These are phyloP conservation scores for Octomys mimax DNA, from an alignment of 2,797 vertebrate genomes.

Conservation along the genomic window DNA sequence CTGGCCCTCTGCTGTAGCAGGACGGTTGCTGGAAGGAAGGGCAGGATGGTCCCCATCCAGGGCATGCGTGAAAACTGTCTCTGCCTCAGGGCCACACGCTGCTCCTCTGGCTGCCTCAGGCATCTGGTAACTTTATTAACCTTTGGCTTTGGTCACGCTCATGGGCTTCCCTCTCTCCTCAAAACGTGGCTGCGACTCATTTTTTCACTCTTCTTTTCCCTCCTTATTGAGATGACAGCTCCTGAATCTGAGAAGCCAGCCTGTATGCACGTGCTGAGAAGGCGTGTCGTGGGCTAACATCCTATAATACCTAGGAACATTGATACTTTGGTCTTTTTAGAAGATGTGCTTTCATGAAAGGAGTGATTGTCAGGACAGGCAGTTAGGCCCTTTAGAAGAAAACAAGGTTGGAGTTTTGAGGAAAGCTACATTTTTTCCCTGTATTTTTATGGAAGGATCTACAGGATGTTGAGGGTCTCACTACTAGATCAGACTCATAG, in stretches of 20 bases:
- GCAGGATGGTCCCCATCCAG: not conserved
- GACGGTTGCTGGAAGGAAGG: not conserved
- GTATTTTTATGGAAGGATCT: no score
- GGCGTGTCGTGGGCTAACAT: not conserved
- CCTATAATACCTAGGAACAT: not conserved
- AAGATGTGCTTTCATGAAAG: not conserved
- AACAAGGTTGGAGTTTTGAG: not conserved
- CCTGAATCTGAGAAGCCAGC: constrained; percentile 5
- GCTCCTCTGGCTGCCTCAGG: not conserved
- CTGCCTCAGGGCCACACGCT: not conserved
- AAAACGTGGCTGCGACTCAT: not conserved
- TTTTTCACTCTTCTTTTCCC: not conserved
- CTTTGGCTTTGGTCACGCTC: rapidly evolving
- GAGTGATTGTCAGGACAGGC: not conserved
- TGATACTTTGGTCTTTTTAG: constrained; percentile 38
- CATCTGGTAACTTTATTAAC: not conserved
- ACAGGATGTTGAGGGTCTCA: no score
- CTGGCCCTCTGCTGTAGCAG: not conserved
- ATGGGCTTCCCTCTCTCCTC: not conserved
- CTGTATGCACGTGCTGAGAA: not conserved
- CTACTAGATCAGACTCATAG: no score
- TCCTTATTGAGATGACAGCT: not conserved
- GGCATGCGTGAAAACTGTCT: not conserved
- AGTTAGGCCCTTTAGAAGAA: not conserved
- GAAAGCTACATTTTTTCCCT: not conserved